phyloP scores from a whole-genome alignment of 2,888 invertebrate species.

The Phorcus lineatus region DNA sequence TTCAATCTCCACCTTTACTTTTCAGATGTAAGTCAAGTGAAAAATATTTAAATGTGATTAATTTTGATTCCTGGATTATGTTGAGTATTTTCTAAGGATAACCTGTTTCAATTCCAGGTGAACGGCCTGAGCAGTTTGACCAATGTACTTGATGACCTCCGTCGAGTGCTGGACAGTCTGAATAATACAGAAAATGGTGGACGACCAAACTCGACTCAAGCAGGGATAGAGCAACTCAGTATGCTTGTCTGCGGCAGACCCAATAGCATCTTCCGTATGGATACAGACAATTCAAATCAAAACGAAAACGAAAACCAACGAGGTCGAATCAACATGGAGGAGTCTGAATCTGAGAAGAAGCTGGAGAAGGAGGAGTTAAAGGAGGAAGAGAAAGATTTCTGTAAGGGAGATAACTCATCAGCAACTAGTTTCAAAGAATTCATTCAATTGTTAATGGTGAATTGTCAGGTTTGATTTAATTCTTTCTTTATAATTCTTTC shows the following conservation, averaged over 20 bases:
- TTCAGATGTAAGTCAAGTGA: too few species aligned
- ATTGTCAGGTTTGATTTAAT: too few species aligned
- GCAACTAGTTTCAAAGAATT: too few species aligned
- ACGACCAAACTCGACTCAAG: not conserved
- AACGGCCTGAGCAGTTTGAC: conserved; percentile 32
- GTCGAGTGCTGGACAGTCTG: not conserved
- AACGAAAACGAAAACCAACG: conserved; percentile 28
- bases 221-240: conserved; percentile 14
- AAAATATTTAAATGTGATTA: too few species aligned
- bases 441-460: too few species aligned
- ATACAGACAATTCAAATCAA: not conserved
- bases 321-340: conserved; percentile 23
- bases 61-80: too few species aligned
- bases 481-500: too few species aligned
- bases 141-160: conserved; percentile 27
- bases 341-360: conserved; percentile 18
- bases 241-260: conserved; percentile 38
- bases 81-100: too few species aligned
- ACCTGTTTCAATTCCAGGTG: too few species aligned
- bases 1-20: too few species aligned
- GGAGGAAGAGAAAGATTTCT: not conserved
- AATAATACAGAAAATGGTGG: not conserved
- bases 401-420: not conserved
- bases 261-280: conserved; percentile 13
- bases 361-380: not conserved